Conservation (phyloP, 2,888 invertebrate species). For the Colostygia pectinataria region DNA sequence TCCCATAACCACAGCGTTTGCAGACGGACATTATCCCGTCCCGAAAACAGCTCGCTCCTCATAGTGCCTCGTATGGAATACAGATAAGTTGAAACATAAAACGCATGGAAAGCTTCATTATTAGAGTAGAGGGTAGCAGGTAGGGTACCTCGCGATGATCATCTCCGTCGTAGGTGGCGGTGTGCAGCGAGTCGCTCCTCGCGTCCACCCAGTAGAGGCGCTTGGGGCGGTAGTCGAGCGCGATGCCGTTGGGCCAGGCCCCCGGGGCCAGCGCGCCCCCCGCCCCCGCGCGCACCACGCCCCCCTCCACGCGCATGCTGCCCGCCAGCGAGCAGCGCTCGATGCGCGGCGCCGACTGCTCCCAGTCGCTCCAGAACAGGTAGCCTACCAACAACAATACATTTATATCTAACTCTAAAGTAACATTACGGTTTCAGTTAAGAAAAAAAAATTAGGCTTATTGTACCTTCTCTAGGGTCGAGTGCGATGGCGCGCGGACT, state of each 20-base stretch:
- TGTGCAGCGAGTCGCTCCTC: conserved; percentile 92
- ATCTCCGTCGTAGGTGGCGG: conserved; percentile 90
- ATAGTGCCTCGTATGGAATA: too few relatives aligned
- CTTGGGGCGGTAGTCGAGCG: conserved; percentile 88
- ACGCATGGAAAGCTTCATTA: too few relatives aligned
- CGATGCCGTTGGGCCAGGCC: conserved; percentile 93
- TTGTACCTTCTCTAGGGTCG: conserved; percentile 87
- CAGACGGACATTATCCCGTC: too few relatives aligned
- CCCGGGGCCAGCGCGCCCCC: conserved; percentile 82
- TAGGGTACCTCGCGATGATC: conserved; percentile 85
- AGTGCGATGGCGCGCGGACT: conserved; percentile 92
- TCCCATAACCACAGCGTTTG: too few relatives aligned
- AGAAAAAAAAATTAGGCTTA: too few relatives aligned
- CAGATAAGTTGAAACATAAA: too few relatives aligned
- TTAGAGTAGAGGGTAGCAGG: too few relatives aligned
- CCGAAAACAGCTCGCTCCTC: too few relatives aligned
- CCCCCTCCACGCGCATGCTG: conserved; percentile 70
- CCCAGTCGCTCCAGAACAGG: conserved; percentile 96
- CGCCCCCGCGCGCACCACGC: conserved; percentile 83
- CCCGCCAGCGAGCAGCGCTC: conserved; percentile 93
- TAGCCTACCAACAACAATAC: conserved; percentile 53
- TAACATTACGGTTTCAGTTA: too few relatives aligned
- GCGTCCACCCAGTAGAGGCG: conserved; percentile 94
- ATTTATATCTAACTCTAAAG: too few relatives aligned
- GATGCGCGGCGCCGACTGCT: conserved; percentile 88